Conservation (phyloP, 1,140 invertebrate genomes). For the Elymnias hypermnestra region DNA sequence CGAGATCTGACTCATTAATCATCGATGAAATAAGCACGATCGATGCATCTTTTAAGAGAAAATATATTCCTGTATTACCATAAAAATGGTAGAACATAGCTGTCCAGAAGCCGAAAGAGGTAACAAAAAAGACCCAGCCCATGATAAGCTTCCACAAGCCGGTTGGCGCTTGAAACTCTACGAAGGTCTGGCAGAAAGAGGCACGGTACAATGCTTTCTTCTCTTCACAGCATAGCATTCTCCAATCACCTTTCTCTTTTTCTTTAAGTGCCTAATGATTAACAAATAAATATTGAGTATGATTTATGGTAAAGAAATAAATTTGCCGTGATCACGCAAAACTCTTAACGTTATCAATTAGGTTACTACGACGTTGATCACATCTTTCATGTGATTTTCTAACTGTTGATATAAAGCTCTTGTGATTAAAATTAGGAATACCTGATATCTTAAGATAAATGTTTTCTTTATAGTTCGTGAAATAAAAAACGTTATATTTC, state of each 20-base stretch:
- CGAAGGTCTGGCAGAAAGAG: slow-evolving; percentile 94
- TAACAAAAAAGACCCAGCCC: slow-evolving; percentile 74
- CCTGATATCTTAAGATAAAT: no score
- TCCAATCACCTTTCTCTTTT: slow-evolving; percentile 98
- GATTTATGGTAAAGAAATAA: not conserved
- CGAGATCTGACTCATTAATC: no score
- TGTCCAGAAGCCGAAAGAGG: slow-evolving; percentile 81
- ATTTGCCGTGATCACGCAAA: no score
- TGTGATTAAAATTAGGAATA: no score
- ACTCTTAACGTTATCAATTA: no score
- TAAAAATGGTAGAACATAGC: slow-evolving; percentile 27
- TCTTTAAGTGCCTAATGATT: slow-evolving; percentile 87
- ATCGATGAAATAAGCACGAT: no score
- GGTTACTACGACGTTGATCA: no score
- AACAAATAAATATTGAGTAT: not conserved
- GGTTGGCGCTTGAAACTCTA: slow-evolving; percentile 90
- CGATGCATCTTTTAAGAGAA: not conserved
- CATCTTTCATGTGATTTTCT: no score
- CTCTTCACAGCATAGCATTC: slow-evolving; percentile 89
- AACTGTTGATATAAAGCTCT: no score
- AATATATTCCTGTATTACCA: no score
- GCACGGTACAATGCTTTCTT: slow-evolving; percentile 95
- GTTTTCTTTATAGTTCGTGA: no score
- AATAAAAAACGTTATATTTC: no score
- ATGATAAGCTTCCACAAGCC: slow-evolving; percentile 91